Conservation (phyloP, 2,113 vertebrate genomes). For the Archocentrus centrarchus region DNA sequence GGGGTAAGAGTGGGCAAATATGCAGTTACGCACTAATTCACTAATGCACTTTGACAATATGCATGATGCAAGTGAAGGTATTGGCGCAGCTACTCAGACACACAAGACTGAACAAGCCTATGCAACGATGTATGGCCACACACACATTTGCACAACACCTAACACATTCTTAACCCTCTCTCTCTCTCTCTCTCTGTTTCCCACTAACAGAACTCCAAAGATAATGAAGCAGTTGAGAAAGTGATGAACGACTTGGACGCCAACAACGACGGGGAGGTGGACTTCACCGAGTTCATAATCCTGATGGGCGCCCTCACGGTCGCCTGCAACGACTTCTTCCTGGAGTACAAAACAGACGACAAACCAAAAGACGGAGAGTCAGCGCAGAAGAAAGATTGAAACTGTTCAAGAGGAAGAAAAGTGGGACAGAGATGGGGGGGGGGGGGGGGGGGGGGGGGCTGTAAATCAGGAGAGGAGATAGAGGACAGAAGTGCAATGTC, state of each 20-base stretch:
- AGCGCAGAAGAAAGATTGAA: conserved; percentile 72
- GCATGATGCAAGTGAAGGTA: conserved; percentile 44
- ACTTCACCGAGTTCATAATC: conserved; percentile 88
- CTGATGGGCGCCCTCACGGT: conserved; percentile 85
- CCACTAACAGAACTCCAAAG: conserved; percentile 75
- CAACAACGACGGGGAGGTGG: conserved; percentile 86
- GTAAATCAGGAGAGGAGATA: conserved; percentile 30
- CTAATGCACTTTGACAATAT: conserved; percentile 30
- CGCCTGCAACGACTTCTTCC: conserved; percentile 88
- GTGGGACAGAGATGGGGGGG: neutral
- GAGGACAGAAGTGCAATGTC: conserved; percentile 17
- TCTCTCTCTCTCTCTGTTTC: neutral
- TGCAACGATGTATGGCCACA: conserved; percentile 24
- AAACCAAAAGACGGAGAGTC: conserved; percentile 63
- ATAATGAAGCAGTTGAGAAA: conserved; percentile 84
- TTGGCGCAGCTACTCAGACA: conserved; percentile 19
- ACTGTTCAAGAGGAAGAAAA: conserved; percentile 16
- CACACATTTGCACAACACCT: neutral
- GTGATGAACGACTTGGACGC: conserved; percentile 85
- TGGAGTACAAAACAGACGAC: conserved; percentile 79
- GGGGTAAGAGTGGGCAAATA: conserved; percentile 70
- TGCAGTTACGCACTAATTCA: conserved; percentile 17
- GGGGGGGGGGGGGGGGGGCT: conserved; percentile 18
- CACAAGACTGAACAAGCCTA: conserved; percentile 55
- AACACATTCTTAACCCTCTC: conserved; percentile 32